Conservation (phyloP, 1,140 invertebrate species). For the Bombus cullumanus region DNA sequence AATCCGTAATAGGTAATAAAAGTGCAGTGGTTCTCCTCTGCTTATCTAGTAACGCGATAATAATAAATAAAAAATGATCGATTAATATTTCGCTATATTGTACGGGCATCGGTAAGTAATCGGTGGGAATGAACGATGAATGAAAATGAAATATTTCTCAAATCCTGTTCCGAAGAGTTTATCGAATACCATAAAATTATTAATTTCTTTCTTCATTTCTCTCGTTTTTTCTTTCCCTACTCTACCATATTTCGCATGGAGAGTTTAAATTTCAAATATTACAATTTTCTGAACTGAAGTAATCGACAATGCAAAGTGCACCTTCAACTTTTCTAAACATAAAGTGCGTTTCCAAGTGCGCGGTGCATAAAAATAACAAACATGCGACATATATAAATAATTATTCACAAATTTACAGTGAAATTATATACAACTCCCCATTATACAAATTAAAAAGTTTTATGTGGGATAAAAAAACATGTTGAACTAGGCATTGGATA, state of each 20-base stretch:
- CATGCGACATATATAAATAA: slow-evolving; percentile 53
- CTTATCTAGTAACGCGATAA: too few relatives aligned
- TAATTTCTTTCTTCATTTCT: not conserved
- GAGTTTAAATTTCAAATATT: slow-evolving; percentile 6
- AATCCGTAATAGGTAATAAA: too few relatives aligned
- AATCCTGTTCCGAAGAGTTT: slow-evolving; percentile 32
- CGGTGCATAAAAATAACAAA: slow-evolving; percentile 32
- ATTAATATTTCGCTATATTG: not conserved
- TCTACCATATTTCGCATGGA: not conserved
- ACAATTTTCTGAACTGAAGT: not conserved
- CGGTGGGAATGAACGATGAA: not conserved
- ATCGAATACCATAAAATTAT: slow-evolving; percentile 35
- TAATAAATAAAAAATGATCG: not conserved
- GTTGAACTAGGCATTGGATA: slow-evolving; percentile 35
- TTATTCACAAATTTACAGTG: slow-evolving; percentile 66
- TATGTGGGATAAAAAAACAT: not conserved
- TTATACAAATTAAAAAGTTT: slow-evolving; percentile 5
- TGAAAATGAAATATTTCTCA: not conserved
- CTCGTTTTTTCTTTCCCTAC: not conserved
- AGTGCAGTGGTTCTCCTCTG: too few relatives aligned
- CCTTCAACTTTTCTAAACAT: not conserved
- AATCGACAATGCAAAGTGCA: not conserved
- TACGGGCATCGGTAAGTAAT: not conserved
- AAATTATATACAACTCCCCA: slow-evolving; percentile 45
- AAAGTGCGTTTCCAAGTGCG: slow-evolving; percentile 44